phyloP scores from a whole-genome alignment of 1,140 invertebrate species.

The Apis cerana region DNA sequence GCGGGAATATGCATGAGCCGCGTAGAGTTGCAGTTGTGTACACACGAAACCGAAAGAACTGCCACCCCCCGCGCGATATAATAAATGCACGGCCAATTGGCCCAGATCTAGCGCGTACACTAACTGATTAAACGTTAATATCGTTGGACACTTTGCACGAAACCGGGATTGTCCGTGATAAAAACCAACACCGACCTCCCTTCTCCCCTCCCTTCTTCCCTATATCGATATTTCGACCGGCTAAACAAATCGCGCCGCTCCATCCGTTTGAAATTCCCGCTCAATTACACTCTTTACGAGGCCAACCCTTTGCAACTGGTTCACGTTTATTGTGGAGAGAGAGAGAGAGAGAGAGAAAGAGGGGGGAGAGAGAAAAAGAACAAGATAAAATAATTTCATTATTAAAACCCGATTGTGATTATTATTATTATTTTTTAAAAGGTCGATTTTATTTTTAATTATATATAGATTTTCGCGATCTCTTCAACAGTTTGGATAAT shows the following conservation, averaged over 20 bases:
- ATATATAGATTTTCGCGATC: too few species aligned
- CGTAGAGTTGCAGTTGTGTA: background rate
- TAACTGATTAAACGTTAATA: conserved; percentile 63
- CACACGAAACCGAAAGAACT: conserved; percentile 31
- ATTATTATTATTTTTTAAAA: too few species aligned
- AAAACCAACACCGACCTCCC: background rate
- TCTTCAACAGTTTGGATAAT: too few species aligned
- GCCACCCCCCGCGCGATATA: conserved; percentile 12
- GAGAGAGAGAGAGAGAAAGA: too few species aligned
- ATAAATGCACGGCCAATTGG: conserved; percentile 57
- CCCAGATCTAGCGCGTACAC: conserved; percentile 38
- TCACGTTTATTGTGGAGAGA: too few species aligned
- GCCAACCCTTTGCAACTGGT: background rate
- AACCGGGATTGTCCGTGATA: conserved; percentile 13
- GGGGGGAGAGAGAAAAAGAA: too few species aligned
- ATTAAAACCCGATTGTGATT: too few species aligned
- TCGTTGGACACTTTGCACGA: conserved; percentile 35
- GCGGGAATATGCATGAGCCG: conserved; percentile 30
- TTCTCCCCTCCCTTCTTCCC: too few species aligned
- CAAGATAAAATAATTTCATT: too few species aligned
- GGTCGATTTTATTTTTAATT: too few species aligned
- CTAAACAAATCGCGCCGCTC: conserved; percentile 51
- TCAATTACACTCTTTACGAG: conserved; percentile 37
- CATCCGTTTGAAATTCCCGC: conserved; percentile 47
- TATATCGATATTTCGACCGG: background rate